These are phyloP conservation scores for Craniophora ligustri DNA, from an alignment of 2,888 invertebrate species.

Conservation along the genomic window DNA sequence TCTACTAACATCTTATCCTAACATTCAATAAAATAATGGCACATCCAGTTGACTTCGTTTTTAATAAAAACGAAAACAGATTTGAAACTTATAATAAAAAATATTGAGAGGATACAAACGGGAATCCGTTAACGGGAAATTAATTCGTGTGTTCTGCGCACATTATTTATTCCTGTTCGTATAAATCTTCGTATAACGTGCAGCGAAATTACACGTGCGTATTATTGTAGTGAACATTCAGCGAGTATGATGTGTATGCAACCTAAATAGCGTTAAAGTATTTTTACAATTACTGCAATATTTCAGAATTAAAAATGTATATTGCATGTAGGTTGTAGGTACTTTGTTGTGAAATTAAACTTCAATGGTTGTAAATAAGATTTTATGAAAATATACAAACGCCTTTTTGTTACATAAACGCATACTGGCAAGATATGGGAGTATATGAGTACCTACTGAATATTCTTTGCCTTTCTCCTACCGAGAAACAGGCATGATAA, in stretches of 20 bases:
- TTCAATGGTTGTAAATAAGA: too few relatives aligned
- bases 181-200: slow-evolving; percentile 46
- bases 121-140: slow-evolving; percentile 51
- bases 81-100: slow-evolving; percentile 43
- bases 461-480: too few relatives aligned
- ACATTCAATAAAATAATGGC: slow-evolving; percentile 16
- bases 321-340: too few relatives aligned
- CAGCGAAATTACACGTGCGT: slow-evolving; percentile 33
- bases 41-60: not conserved
- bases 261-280: not conserved
- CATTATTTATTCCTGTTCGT: slow-evolving; percentile 52
- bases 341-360: too few relatives aligned
- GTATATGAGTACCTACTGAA: too few relatives aligned
- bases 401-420: too few relatives aligned
- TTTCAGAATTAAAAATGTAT: not conserved
- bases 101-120: slow-evolving; percentile 44
- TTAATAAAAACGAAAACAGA: slow-evolving; percentile 25
- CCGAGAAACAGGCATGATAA: too few relatives aligned
- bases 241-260: slow-evolving; percentile 1
- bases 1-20: too few relatives aligned
- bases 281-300: not conserved
- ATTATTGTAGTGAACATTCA: slow-evolving; percentile 34
- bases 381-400: too few relatives aligned
- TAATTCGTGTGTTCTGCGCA: slow-evolving; percentile 46
- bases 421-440: too few relatives aligned